Conservation (phyloP, 2,113 vertebrate species). For the Poeciliopsis occidentalis region DNA sequence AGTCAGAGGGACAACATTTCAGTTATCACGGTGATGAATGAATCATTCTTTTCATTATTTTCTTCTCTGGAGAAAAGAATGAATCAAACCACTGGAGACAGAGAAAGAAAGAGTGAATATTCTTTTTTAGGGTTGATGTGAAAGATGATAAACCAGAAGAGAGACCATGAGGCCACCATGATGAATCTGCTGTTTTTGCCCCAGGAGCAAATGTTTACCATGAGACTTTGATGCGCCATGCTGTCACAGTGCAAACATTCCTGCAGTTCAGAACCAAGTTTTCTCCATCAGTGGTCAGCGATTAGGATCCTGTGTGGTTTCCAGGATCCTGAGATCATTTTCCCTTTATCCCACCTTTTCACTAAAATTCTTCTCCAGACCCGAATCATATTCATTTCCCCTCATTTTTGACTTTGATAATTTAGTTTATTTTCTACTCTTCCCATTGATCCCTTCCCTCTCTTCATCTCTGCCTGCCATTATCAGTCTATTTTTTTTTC, state of each 20-base stretch:
- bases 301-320: too few species aligned
- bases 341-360: too few species aligned
- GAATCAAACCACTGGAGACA: background rate
- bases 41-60: too few species aligned
- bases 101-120: background rate
- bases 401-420: too few species aligned
- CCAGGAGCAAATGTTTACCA: conserved; percentile 57
- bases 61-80: background rate
- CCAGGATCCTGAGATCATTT: too few species aligned
- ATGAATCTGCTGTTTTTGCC: conserved; percentile 56
- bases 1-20: background rate
- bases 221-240: conserved; percentile 51
- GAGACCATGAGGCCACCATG: conserved; percentile 25
- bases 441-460: background rate
- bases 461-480: background rate
- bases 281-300: too few species aligned
- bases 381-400: too few species aligned
- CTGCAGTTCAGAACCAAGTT: too few species aligned
- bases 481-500: background rate
- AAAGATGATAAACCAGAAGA: conserved; percentile 51
- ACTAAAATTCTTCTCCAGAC: too few species aligned
- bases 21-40: background rate
- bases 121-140: conserved; percentile 19
- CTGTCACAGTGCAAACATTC: conserved; percentile 14
- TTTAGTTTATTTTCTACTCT: too few species aligned